Base-by-base conservation (phyloP, 2,888 invertebrate species). In the Macrosiphum euphorbiae region DNA sequence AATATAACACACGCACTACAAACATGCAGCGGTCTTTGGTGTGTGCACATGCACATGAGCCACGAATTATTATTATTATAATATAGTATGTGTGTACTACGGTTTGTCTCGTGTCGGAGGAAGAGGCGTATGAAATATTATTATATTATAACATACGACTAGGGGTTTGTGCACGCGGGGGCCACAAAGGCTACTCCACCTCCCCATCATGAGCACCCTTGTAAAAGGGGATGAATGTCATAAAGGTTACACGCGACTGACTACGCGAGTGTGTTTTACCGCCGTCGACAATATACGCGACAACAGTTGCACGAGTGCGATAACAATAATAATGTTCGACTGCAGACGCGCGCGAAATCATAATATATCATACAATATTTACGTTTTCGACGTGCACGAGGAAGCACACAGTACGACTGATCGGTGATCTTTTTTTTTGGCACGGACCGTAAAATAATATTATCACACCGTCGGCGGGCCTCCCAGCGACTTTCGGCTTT, bases 91-190 rank as follows among this genome's bases (percentile, higher is more conserved):
- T 78, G 11, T 10, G n/a, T 67, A 7, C 41, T 35, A 78, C 78
- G 92, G 88, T 92, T 92, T 92, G 67, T 87, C 88, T 88, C 87
- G 92, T 50, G 92, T 88, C 52, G 26, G 50, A 41, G 35, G 41
- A 86, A 8, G 58, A 58, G 58, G 61, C 92, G 92, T 55, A 85
- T 55, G 61, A 90, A 67, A 91, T 86, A 86, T 85, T 52, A 78
- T 85, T 35, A 78, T 26, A 52, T 88, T 89, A 89, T 44, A 58
- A 35, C 78, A 35, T 7, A 85, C 55, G 55, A 20, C 85, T 85
- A 35, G 44, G 85, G 55, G 55, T 28, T 28, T n/a, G 58, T 20
- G 44, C 26, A 28, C 28, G 44, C 35, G 28, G 47, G 47, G 91
- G n/a, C 85, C 11, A 67, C 92, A 44, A 24, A 50, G 52, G 61